Evolutionary conservation across 2,113 vertebrate species (phyloP).

Genomic region (Odocoileus virginianus): DNA sequence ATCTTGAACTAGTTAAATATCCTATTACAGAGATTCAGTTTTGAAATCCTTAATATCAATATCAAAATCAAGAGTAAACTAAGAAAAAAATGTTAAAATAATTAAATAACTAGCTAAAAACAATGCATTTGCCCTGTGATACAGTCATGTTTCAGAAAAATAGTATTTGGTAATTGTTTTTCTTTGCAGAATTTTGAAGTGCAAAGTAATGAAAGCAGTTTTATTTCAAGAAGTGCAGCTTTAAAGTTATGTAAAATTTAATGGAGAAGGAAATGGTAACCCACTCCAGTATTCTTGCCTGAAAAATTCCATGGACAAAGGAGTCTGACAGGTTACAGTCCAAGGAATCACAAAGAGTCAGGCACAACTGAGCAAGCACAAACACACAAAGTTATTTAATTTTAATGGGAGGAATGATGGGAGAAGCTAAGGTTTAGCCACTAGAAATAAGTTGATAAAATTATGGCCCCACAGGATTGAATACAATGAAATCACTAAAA

Average conservation of each 20-base stretch:
- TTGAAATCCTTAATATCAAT: not conserved
- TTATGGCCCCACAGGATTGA: not conserved
- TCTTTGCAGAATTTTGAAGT: not conserved
- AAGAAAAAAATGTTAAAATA: not conserved
- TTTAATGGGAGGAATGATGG: not conserved
- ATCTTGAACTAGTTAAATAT: not conserved
- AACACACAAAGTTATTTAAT: not conserved
- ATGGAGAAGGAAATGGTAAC: not conserved
- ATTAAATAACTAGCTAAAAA: not conserved
- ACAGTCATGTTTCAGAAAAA: not conserved
- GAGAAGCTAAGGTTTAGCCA: not conserved
- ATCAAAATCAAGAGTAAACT: not conserved
- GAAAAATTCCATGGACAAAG: not conserved
- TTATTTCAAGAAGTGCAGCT: not conserved
- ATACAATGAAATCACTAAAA: conserved; percentile 2
- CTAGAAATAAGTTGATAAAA: not conserved
- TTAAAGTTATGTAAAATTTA: not conserved
- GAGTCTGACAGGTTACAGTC: not conserved
- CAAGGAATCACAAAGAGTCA: not conserved
- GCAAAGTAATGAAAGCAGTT: not conserved
- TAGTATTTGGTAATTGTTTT: not conserved
- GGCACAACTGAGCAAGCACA: not conserved
- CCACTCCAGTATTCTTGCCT: not conserved
- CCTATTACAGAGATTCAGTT: not conserved
- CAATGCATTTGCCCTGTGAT: not conserved